Evolutionary conservation across 2,888 invertebrate species (phyloP).

Genomic region (Seira ritae): DNA sequence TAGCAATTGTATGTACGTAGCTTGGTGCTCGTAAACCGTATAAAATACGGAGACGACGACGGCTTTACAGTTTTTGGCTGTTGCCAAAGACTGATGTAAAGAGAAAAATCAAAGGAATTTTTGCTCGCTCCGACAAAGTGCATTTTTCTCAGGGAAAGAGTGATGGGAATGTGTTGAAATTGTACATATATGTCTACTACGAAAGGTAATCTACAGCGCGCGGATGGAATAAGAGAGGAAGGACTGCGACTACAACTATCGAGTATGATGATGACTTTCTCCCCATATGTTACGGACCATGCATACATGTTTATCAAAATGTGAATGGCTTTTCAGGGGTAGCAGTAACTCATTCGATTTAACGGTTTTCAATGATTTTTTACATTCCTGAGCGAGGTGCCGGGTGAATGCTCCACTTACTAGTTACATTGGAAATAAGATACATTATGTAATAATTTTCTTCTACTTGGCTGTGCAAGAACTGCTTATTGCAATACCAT

Average conservation of each 20-base stretch:
- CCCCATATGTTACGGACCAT: background rate
- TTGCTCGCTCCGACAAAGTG: slow-evolving; percentile 21
- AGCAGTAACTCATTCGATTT: slow-evolving; percentile 51
- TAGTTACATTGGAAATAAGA: slow-evolving; percentile 29
- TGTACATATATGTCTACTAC: background rate
- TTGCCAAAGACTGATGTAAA: slow-evolving; percentile 5
- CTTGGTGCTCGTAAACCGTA: background rate
- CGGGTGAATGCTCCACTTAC: slow-evolving; percentile 30
- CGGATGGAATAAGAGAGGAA: no score
- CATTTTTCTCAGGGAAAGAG: background rate
- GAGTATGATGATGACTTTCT: background rate
- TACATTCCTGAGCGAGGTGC: background rate
- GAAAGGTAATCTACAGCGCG: background rate
- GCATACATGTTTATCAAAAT: slow-evolving; percentile 7
- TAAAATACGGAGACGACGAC: background rate
- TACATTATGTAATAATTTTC: slow-evolving; percentile 39
- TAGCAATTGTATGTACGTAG: slow-evolving; percentile 29
- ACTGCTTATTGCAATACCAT: background rate
- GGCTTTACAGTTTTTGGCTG: background rate
- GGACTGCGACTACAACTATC: no score
- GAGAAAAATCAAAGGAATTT: slow-evolving; percentile 46
- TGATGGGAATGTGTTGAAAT: background rate
- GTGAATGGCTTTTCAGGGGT: slow-evolving; percentile 42
- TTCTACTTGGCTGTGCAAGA: background rate
- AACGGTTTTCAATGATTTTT: slow-evolving; percentile 55